A percentile compares a stretch with the other conserved stretches of the same genome.
Evolutionary conservation across 2,113 vertebrate genomes (phyloP).

Genomic region (Coptodon rendalli): DNA sequence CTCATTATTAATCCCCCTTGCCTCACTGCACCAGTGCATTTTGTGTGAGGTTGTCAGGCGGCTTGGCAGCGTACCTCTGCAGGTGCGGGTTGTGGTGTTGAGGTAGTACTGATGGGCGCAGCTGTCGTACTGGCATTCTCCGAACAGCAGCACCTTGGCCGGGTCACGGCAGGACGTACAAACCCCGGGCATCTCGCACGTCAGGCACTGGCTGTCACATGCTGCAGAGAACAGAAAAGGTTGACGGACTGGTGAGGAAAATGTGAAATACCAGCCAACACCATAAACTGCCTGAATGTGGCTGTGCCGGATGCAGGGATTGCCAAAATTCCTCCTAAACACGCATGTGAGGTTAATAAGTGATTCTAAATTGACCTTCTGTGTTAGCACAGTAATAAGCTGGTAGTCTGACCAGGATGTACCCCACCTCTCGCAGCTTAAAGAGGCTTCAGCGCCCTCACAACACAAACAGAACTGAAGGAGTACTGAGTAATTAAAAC

Average conservation of each 20-base stretch:
- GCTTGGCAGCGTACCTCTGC: conserved; percentile 77
- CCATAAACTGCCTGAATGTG: accelerated
- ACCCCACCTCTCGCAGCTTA: neutral
- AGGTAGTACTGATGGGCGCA: conserved; percentile 92
- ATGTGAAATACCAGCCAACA: neutral
- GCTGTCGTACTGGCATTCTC: conserved; percentile 85
- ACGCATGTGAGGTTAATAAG: neutral
- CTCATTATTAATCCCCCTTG: neutral
- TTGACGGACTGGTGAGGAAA: neutral
- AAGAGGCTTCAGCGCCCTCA: neutral
- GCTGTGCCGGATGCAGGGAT: neutral
- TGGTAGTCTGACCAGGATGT: neutral
- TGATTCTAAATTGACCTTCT: neutral
- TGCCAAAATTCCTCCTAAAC: neutral
- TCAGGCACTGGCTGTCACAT: conserved; percentile 79
- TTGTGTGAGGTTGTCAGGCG: neutral
- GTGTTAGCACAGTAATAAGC: neutral
- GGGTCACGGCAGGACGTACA: conserved; percentile 85
- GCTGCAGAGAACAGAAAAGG: conserved; percentile 58
- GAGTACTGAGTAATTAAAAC: neutral
- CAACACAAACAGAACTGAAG: neutral
- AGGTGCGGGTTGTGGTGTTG: conserved; percentile 76
- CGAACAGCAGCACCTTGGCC: conserved; percentile 84
- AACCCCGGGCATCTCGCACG: conserved; percentile 69
- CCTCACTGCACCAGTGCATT: neutral